These are phyloP conservation scores for Salvator merianae DNA, from an alignment of 2,113 vertebrate genomes.

Conservation along the genomic window DNA sequence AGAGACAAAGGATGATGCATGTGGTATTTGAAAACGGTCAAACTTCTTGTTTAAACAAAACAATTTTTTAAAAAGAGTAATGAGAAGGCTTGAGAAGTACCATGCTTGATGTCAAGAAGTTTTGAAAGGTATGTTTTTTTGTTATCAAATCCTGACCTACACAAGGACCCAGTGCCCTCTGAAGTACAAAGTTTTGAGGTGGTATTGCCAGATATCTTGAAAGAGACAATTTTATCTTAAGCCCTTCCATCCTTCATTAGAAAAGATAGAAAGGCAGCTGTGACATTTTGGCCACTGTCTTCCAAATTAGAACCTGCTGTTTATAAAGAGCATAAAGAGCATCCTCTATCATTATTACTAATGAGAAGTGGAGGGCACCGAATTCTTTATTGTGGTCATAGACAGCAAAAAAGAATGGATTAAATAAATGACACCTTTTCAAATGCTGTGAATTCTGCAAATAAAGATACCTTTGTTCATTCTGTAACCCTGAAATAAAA, in stretches of 20 bases:
- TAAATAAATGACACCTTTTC: not conserved
- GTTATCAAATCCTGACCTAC: slow-evolving; percentile 57
- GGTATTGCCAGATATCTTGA: slow-evolving; percentile 54
- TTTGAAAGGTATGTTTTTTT: slow-evolving; percentile 39
- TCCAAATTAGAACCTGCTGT: slow-evolving; percentile 28
- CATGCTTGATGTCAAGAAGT: not conserved
- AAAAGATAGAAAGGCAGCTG: slow-evolving; percentile 42
- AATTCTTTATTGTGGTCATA: too few relatives aligned
- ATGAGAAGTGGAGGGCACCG: not conserved
- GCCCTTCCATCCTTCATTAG: slow-evolving; percentile 40
- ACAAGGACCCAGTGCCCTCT: slow-evolving; percentile 25
- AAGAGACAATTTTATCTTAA: slow-evolving; percentile 61
- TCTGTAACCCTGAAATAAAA: not conserved
- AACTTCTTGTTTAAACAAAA: too few relatives aligned
- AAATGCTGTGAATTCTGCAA: not conserved
- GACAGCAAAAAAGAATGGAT: not conserved
- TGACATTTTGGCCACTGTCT: slow-evolving; percentile 19
- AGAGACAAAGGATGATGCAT: not conserved
- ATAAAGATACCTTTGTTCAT: not conserved
- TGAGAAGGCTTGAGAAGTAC: fast-evolving
- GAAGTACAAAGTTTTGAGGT: slow-evolving; percentile 48
- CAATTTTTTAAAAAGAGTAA: not conserved
- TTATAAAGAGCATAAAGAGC: not conserved
- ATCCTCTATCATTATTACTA: not conserved
- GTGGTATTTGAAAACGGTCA: not conserved